A percentile compares a stretch with the other conserved stretches of the same genome.
Conservation (phyloP, 2,888 invertebrate genomes). For the Drosophila paracracens region DNA sequence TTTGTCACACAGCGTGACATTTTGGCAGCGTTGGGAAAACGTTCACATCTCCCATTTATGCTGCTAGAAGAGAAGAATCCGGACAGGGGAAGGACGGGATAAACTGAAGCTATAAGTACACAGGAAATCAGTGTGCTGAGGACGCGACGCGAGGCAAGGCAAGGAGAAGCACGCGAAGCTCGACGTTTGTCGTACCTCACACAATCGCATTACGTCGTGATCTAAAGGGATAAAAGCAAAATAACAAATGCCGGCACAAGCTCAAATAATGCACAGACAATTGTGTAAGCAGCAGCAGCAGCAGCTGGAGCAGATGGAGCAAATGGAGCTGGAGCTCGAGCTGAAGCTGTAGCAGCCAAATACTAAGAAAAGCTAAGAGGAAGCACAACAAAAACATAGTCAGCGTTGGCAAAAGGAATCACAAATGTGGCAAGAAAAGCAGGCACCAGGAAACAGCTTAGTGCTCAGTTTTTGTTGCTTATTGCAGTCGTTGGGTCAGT, state of each 20-base stretch:
- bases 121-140: slow-evolving; percentile 44
- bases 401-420: slow-evolving; percentile 64
- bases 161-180: slow-evolving; percentile 24
- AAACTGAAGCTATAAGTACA: slow-evolving; percentile 18
- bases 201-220: slow-evolving; percentile 72
- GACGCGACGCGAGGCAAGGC: slow-evolving; percentile 19
- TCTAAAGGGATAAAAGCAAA: slow-evolving; percentile 68
- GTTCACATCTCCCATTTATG: background rate
- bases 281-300: slow-evolving; percentile 57
- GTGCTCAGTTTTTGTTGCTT: slow-evolving; percentile 20
- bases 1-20: slow-evolving; percentile 48
- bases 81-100: background rate
- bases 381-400: slow-evolving; percentile 13
- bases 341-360: slow-evolving; percentile 2
- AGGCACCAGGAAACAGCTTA: slow-evolving; percentile 50
- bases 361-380: background rate
- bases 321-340: background rate
- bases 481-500: slow-evolving; percentile 24
- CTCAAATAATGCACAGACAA: slow-evolving; percentile 79
- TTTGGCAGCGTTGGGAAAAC: slow-evolving; percentile 48
- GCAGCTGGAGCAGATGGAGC: background rate
- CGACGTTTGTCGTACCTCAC: slow-evolving; percentile 42
- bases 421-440: slow-evolving; percentile 67
- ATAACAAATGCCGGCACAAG: slow-evolving; percentile 72
- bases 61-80: background rate